Percentiles rank a stretch among this genome's conserved stretches.
These are phyloP conservation scores for Heliconius himera DNA, from an alignment of 1,140 invertebrate species.

Conservation along the genomic window DNA sequence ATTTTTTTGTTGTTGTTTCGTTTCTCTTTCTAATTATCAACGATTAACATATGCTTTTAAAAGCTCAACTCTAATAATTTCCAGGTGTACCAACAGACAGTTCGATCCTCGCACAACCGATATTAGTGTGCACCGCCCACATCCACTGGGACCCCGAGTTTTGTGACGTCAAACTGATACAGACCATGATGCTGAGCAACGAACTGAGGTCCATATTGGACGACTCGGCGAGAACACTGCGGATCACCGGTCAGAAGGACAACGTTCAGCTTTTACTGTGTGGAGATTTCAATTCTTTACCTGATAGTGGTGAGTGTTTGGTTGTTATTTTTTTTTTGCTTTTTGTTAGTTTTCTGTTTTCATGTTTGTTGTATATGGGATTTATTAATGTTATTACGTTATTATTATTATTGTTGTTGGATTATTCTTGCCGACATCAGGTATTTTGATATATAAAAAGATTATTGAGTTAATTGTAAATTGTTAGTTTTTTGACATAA, in stretches of 20 bases:
- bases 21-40: not conserved
- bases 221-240: constrained; percentile 85
- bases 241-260: constrained; percentile 84
- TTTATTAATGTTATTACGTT: too few relatives aligned
- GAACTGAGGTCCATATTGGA: constrained; percentile 93
- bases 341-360: not conserved
- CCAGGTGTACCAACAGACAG: constrained; percentile 88
- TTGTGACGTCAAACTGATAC: constrained; percentile 99
- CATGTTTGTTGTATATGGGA: not conserved
- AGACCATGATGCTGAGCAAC: constrained; percentile 99
- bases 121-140: constrained; percentile 98
- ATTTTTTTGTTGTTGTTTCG: not conserved
- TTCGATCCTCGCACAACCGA: constrained; percentile 89
- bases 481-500: too few relatives aligned
- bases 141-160: constrained; percentile 99
- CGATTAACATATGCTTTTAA: not conserved
- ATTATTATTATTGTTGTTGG: too few relatives aligned
- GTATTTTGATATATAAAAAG: too few relatives aligned
- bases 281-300: constrained; percentile 99
- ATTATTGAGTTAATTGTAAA: too few relatives aligned
- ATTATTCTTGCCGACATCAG: too few relatives aligned
- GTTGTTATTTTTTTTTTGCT: not conserved
- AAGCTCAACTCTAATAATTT: constrained; percentile 18
- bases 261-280: constrained; percentile 97
- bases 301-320: constrained; percentile 92